Conservation (phyloP, 2,888 invertebrate genomes). For the Tinea semifulvella region DNA sequence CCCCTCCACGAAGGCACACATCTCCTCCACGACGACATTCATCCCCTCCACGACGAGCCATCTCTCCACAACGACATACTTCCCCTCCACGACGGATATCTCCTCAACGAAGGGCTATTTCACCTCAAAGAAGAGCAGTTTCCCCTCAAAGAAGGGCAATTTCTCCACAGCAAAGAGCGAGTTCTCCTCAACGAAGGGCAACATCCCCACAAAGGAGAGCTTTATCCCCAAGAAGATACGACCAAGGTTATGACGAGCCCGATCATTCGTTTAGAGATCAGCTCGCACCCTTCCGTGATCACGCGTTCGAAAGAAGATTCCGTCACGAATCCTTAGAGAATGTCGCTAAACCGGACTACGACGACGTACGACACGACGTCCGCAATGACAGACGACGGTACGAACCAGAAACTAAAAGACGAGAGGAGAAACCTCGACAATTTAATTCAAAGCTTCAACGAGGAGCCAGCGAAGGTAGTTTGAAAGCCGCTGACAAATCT, state of each 20-base stretch:
- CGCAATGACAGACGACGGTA: constrained; percentile 63
- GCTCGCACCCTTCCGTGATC: constrained; percentile 47
- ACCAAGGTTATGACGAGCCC: constrained; percentile 28
- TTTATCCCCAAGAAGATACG: constrained; percentile 33
- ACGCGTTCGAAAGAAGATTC: constrained; percentile 47
- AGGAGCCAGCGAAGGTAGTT: constrained; percentile 55
- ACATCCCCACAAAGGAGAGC: constrained; percentile 27
- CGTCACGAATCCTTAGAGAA: constrained; percentile 55
- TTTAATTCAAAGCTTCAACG: constrained; percentile 30
- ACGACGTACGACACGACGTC: too few species aligned
- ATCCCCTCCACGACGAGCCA: constrained; percentile 21
- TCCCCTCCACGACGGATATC: constrained; percentile 30
- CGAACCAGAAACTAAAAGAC: constrained; percentile 54
- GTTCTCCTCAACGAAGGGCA: constrained; percentile 28
- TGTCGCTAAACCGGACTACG: constrained; percentile 38
- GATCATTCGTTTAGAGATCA: constrained; percentile 40
- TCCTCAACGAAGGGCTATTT: constrained; percentile 22
- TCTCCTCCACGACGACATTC: constrained; percentile 24
- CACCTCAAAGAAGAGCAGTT: constrained; percentile 24
- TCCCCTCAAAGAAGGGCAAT: constrained; percentile 31
- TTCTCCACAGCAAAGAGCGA: constrained; percentile 4
- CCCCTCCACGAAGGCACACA: constrained; percentile 34
- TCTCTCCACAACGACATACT: constrained; percentile 34
- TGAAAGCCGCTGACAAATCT: constrained; percentile 54
- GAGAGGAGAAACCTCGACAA: constrained; percentile 47